These are phyloP conservation scores for Sebastes paucispinis DNA, from an alignment of 2,797 vertebrate species.

Conservation along the genomic window DNA sequence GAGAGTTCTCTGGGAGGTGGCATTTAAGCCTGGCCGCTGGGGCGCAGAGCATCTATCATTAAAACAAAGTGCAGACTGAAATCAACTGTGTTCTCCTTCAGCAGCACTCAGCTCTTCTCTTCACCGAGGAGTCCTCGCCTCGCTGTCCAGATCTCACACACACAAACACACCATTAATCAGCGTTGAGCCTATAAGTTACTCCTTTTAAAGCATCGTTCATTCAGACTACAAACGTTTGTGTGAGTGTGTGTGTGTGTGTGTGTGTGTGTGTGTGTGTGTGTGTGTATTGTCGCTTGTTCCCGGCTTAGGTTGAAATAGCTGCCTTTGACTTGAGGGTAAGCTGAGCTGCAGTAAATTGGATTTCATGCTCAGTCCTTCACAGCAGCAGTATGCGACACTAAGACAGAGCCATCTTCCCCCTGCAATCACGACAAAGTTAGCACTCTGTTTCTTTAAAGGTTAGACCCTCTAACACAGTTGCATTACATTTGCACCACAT, in stretches of 20 bases:
- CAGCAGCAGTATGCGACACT: conserved; percentile 67
- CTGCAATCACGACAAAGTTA: conserved; percentile 58
- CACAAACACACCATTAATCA: conserved; percentile 54
- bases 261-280: conserved; percentile 14
- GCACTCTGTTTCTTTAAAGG: conserved; percentile 34
- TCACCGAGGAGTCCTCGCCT: conserved; percentile 18
- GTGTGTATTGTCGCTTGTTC: conserved; percentile 22
- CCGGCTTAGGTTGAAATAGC: conserved; percentile 63
- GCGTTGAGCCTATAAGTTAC: conserved; percentile 20
- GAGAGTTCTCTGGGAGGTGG: conserved; percentile 55
- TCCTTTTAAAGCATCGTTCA: conserved; percentile 40
- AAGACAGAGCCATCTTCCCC: conserved; percentile 57
- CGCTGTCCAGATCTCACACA: conserved; percentile 39
- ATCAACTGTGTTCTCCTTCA: conserved; percentile 56
- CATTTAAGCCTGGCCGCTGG: conserved; percentile 67
- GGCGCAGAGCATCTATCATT: conserved; percentile 76
- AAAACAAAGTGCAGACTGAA: conserved; percentile 70
- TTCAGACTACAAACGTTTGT: conserved; percentile 41
- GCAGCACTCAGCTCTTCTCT: conserved; percentile 33
- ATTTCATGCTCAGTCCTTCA: conserved; percentile 77
- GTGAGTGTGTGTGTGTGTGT: conserved; percentile 8
- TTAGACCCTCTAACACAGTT: conserved; percentile 24
- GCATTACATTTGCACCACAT: background rate
- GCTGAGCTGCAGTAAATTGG: conserved; percentile 78
- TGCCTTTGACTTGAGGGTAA: conserved; percentile 74